phyloP scores from a whole-genome alignment of 2,113 vertebrate genomes.

The Chinchilla lanigera region DNA sequence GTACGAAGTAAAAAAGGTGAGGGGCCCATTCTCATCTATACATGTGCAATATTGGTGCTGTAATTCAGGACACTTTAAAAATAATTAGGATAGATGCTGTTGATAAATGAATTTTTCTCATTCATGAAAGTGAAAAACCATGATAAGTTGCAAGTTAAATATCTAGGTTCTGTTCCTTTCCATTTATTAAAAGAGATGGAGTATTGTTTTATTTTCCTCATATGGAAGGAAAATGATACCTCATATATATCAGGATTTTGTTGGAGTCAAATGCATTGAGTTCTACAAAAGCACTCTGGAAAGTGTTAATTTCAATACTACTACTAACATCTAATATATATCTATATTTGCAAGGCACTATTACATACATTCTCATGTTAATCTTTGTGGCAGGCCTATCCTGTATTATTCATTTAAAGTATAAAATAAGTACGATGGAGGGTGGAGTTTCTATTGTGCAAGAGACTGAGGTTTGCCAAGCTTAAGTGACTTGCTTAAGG shows the following conservation, averaged over 20 bases:
- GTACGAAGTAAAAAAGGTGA: slow-evolving; percentile 95
- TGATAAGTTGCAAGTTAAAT: background rate
- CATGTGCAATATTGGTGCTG: background rate
- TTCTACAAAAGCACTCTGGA: background rate
- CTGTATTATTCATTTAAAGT: background rate
- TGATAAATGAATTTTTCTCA: background rate
- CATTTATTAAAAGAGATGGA: background rate
- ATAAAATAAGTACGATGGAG: background rate
- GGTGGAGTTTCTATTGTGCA: background rate
- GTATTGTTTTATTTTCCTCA: slow-evolving; percentile 24
- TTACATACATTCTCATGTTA: background rate
- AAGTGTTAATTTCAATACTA: background rate
- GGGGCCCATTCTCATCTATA: fast-evolving
- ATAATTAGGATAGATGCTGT: background rate
- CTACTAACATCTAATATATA: background rate
- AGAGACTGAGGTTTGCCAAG: background rate
- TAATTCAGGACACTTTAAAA: background rate
- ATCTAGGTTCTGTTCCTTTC: background rate
- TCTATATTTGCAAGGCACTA: background rate
- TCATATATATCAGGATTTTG: background rate
- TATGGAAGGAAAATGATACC: background rate
- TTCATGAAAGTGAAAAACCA: background rate
- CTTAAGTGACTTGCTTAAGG: background rate
- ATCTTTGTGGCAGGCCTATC: background rate
- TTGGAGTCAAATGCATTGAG: background rate